Base-by-base conservation (phyloP, 2,113 vertebrate species). In the Phylloscopus whistleri region DNA sequence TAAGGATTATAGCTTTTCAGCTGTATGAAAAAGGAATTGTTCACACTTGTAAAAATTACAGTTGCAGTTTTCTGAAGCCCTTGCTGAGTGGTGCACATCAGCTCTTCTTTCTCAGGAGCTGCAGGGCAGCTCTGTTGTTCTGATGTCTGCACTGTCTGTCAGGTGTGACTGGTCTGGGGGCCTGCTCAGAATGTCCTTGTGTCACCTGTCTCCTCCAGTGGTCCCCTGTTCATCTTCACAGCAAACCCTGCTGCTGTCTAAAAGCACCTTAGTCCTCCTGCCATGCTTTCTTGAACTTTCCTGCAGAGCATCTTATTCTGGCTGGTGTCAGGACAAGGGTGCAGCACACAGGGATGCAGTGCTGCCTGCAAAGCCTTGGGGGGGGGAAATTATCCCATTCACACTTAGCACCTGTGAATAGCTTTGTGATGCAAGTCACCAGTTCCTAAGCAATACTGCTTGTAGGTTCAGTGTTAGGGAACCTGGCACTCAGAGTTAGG, bases 11-110 rank as follows among this genome's bases (percentile, higher is more conserved):
- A 55, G 55, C 53, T 69, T 73, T 55, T 31, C 3, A 14, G 21
- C 64, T 84, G 0, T 39, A 33, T 60, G 44, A 60, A 43, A 84
- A 89, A 63, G 68, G 30, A 70, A 43, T 66, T 69, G 20, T 46
- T 59, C 27, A n/a, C 26, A 11, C 7, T 69, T 43, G 53, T 64
- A 43, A 51, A 84, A 93, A 26, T 12, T 6, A 12, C 4, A 52
- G 26, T 70, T 70, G 51, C 9, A 11, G 13, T 66, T 92, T 69
- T 73, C 60, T 46, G 8, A 78, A 49, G 18, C 37, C 56, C 21
- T 16, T 58, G 41, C 49, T 0, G 0, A 37, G 43, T 3, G 2
- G 16, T 64, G 22, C 7, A 1, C 8, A 2, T 48, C 67, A 67
- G n/a, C 51, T n/a, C 39, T 53, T 63, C 14, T 13, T 56, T 68